Evolutionary conservation across 2,888 invertebrate genomes (phyloP).

Genomic region (Byasa hedistus): DNA sequence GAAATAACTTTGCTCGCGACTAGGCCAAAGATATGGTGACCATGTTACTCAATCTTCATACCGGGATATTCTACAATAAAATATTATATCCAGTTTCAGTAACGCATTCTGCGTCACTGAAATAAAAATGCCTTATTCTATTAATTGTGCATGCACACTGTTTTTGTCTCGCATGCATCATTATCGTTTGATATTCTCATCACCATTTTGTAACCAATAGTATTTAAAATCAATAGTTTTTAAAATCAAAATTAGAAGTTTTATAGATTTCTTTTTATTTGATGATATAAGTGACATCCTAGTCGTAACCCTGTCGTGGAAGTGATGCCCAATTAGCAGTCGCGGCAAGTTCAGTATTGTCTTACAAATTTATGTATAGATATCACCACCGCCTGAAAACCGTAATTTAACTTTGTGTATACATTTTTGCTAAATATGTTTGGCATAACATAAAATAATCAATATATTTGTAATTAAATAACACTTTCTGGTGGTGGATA

Average conservation of each 20-base stretch:
- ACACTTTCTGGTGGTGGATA: too few relatives aligned
- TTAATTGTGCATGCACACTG: too few relatives aligned
- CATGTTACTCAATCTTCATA: conserved; percentile 29
- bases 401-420: conserved; percentile 34
- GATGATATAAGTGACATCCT: conserved; percentile 43
- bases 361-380: conserved; percentile 61
- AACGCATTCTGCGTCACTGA: too few relatives aligned
- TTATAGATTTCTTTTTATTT: background rate
- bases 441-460: background rate
- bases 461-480: too few relatives aligned
- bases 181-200: too few relatives aligned
- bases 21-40: conserved; percentile 47
- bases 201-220: too few relatives aligned
- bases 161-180: too few relatives aligned
- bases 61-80: background rate
- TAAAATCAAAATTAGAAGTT: background rate
- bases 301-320: conserved; percentile 59
- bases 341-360: conserved; percentile 58
- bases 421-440: conserved; percentile 1
- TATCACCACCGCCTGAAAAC: conserved; percentile 30
- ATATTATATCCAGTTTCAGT: too few relatives aligned
- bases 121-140: too few relatives aligned
- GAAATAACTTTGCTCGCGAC: conserved; percentile 58
- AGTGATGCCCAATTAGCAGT: conserved; percentile 64
- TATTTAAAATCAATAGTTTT: background rate